Evolutionary conservation across 1,140 invertebrate species (phyloP).

Genomic region (Lethrus apterus): DNA sequence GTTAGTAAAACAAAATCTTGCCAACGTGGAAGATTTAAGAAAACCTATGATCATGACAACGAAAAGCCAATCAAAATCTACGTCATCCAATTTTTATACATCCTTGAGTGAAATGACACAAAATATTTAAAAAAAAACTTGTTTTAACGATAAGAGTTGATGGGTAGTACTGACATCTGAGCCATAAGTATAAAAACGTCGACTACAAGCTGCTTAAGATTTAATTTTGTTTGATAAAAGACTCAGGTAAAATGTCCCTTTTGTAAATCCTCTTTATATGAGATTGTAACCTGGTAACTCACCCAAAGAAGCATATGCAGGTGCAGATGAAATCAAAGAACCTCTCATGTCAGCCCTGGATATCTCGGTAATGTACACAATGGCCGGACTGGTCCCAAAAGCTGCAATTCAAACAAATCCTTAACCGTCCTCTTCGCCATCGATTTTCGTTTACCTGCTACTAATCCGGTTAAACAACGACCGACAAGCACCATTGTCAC

Average conservation of each 20-base stretch:
- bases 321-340: slow-evolving; percentile 48
- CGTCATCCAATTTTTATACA: too few relatives aligned
- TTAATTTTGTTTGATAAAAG: neutral
- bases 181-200: neutral
- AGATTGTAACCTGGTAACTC: too few relatives aligned
- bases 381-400: slow-evolving; percentile 50
- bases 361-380: slow-evolving; percentile 57
- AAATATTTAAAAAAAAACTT: too few relatives aligned
- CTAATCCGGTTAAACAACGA: slow-evolving; percentile 55
- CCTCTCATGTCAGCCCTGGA: slow-evolving; percentile 50
- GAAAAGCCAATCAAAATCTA: too few relatives aligned
- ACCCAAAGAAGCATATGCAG: slow-evolving; percentile 48
- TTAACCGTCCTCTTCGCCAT: neutral
- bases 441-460: slow-evolving; percentile 37
- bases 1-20: too few relatives aligned
- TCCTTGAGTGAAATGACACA: too few relatives aligned
- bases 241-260: neutral
- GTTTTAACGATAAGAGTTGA: too few relatives aligned
- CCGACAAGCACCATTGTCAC: slow-evolving; percentile 50
- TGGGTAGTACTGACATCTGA: too few relatives aligned
- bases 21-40: too few relatives aligned
- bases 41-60: too few relatives aligned
- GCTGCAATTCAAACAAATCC: slow-evolving; percentile 31
- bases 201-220: neutral
- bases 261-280: neutral